Evolutionary conservation across 2,113 vertebrate species (phyloP).

Genomic region (Alosa alosa): DNA sequence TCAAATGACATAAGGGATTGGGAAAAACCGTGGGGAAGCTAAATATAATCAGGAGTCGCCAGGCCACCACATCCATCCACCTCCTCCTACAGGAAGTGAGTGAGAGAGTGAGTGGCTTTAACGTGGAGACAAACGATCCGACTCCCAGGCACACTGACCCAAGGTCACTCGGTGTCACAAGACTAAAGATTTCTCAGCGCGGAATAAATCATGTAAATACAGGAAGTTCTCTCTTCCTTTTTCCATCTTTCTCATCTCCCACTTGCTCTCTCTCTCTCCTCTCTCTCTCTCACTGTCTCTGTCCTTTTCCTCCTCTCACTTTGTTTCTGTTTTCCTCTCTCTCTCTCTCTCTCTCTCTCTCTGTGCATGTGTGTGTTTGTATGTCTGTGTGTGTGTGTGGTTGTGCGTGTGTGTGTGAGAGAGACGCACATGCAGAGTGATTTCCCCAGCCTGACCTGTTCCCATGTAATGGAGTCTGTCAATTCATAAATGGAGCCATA

Average conservation of each 20-base stretch:
- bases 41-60: slow-evolving; percentile 36
- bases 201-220: slow-evolving; percentile 44
- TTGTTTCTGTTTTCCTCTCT: neutral
- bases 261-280: neutral
- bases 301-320: neutral
- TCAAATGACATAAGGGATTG: slow-evolving; percentile 23
- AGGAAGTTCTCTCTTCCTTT: slow-evolving; percentile 22
- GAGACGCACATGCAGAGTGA: neutral
- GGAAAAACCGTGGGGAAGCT: neutral
- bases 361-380: neutral
- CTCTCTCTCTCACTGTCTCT: neutral
- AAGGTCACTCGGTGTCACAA: slow-evolving; percentile 16
- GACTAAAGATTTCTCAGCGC: slow-evolving; percentile 15
- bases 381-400: neutral
- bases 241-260: neutral
- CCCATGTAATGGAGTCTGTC: slow-evolving; percentile 15
- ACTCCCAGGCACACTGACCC: slow-evolving; percentile 2
- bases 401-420: slow-evolving; percentile 3
- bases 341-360: neutral
- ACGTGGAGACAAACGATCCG: slow-evolving; percentile 25
- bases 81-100: slow-evolving; percentile 26
- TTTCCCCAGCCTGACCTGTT: neutral
- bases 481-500: slow-evolving; percentile 1
- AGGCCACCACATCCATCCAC: slow-evolving; percentile 20
- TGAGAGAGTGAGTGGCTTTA: slow-evolving; percentile 1